Percentiles rank a stretch among this genome's conserved stretches.
phyloP scores from a whole-genome alignment of 1,140 invertebrate genomes.

The Ceratitis capitata region DNA sequence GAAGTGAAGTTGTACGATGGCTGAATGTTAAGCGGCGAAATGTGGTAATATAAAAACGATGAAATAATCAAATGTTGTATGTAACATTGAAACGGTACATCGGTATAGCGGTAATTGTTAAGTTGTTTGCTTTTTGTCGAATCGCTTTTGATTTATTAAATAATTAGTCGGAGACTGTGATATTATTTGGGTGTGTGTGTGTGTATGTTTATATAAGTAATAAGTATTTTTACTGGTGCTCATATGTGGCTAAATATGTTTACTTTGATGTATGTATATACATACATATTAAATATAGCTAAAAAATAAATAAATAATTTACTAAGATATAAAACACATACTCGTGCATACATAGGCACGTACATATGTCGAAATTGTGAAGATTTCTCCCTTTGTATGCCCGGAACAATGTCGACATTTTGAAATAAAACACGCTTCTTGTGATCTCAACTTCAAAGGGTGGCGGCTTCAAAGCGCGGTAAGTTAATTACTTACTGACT shows the following conservation, averaged over 20 bases:
- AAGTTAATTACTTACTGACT: conserved; percentile 27
- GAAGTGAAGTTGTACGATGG: neutral
- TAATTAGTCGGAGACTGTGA: conserved; percentile 49
- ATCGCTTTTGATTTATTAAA: conserved; percentile 60
- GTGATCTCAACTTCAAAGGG: conserved; percentile 16
- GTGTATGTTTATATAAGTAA: neutral
- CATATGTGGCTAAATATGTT: neutral
- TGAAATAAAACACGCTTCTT: conserved; percentile 3
- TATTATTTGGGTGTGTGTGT: neutral
- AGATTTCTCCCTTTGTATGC: too few species aligned
- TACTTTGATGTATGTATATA: neutral
- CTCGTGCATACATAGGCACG: neutral
- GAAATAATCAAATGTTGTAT: neutral
- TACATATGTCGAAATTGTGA: neutral
- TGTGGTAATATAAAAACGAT: too few species aligned
- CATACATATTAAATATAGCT: neutral
- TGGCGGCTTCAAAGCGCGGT: neutral
- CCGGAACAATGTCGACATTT: neutral
- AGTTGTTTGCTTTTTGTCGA: conserved; percentile 43
- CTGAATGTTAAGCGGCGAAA: neutral
- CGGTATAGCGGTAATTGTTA: conserved; percentile 25
- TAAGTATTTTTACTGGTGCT: neutral
- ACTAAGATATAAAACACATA: neutral
- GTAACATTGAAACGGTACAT: neutral
- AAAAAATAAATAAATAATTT: neutral